Evolutionary conservation across 2,797 vertebrate species (phyloP).

Genomic region (Myiothlypis coronata): DNA sequence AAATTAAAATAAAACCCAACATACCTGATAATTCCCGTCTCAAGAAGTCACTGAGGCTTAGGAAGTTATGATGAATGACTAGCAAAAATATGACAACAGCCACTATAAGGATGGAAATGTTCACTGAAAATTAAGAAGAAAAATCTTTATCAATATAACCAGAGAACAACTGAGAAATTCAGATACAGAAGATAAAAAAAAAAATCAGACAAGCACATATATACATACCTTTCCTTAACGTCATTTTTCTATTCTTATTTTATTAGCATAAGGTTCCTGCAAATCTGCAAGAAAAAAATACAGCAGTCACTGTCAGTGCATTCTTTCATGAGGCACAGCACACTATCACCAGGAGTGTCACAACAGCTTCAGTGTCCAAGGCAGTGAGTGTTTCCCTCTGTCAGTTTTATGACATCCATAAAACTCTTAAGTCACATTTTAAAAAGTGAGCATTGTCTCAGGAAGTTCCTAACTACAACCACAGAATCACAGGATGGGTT

Average conservation of each 20-base stretch:
- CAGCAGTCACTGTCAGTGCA: not conserved
- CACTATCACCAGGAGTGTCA: not conserved
- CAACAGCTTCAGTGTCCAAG: not conserved
- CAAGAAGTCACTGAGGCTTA: slow-evolving; percentile 89
- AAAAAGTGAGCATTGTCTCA: not conserved
- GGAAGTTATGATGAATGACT: slow-evolving; percentile 90
- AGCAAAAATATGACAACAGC: slow-evolving; percentile 88
- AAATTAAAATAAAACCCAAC: not conserved
- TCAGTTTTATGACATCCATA: not conserved
- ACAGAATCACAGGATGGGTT: not conserved
- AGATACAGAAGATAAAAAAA: not conserved
- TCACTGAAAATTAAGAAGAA: slow-evolving; percentile 80
- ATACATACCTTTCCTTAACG: slow-evolving; percentile 77
- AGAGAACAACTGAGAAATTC: not conserved
- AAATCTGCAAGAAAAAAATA: slow-evolving; percentile 62
- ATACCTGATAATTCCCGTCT: slow-evolving; percentile 85
- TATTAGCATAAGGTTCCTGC: not conserved
- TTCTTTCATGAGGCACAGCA: not conserved
- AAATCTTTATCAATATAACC: not conserved
- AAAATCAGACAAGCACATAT: not conserved
- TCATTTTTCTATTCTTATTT: slow-evolving; percentile 66
- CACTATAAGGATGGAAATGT: slow-evolving; percentile 86
- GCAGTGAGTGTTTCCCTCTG: not conserved
- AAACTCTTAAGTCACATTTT: not conserved
- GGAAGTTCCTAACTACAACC: not conserved